Evolutionary conservation across 2,888 invertebrate genomes (phyloP), one percentile per base, ranked within the genome.

Genomic region (Eumacrocentrus americanus): DNA sequence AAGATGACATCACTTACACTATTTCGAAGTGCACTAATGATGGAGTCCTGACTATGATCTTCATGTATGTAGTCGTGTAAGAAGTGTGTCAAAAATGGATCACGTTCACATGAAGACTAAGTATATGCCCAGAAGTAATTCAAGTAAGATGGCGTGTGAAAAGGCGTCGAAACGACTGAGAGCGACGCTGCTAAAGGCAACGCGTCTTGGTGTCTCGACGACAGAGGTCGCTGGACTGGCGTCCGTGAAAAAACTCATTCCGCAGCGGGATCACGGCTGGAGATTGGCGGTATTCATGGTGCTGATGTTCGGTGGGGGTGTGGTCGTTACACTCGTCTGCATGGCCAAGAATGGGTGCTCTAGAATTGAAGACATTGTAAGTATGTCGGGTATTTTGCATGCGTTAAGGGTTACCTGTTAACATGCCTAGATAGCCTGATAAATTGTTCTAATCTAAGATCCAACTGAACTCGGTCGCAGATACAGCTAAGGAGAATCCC

Each of bases 361-460:
- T 48, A 75, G 78, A 55, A 73, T 79, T 63, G 79, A 80, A 64
- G 80, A 80, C 20, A 80, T 80, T 48, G 80, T 80, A 65, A 80
- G 80, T 80, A 67, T n/a, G n/a, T n/a, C n/a, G n/a, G n/a, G n/a
- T n/a, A n/a, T n/a, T n/a, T n/a, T n/a, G n/a, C n/a, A n/a, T n/a
- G n/a, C n/a, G n/a, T n/a, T n/a, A n/a, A n/a, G n/a, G n/a, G n/a
- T n/a, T n/a, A n/a, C n/a, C n/a, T n/a, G n/a, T n/a, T n/a, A n/a
- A n/a, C n/a, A n/a, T n/a, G n/a, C n/a, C n/a, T n/a, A n/a, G n/a
- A n/a, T n/a, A n/a, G n/a, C n/a, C n/a, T n/a, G n/a, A n/a, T n/a
- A n/a, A n/a, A n/a, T n/a, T n/a, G n/a, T n/a, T n/a, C n/a, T n/a
- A n/a, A n/a, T n/a, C n/a, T n/a, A n/a, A n/a, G n/a, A n/a, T n/a